A percentile compares a stretch with the other conserved stretches of the same genome.
Evolutionary conservation across 2,797 vertebrate species (phyloP).

Genomic region (Austrolebias charrua): DNA sequence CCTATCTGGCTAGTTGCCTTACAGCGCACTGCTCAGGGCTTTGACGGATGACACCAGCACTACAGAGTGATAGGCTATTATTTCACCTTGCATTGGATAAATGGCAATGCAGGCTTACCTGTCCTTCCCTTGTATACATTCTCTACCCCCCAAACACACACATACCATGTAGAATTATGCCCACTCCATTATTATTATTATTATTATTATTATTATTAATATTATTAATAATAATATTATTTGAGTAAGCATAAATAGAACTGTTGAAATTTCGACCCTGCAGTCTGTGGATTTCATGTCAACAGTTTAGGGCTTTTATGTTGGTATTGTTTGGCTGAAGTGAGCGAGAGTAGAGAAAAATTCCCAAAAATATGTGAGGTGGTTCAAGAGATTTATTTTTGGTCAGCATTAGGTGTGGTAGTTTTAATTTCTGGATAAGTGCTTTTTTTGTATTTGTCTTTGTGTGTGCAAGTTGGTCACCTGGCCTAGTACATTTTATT

Average conservation of each 20-base stretch:
- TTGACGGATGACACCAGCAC: constrained; percentile 78
- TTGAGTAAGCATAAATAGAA: constrained; percentile 31
- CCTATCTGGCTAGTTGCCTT: constrained; percentile 51
- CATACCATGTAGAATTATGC: constrained; percentile 16
- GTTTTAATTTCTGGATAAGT: constrained; percentile 18
- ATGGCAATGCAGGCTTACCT: constrained; percentile 67
- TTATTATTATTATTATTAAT: too few relatives aligned
- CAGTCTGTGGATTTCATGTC: constrained; percentile 50
- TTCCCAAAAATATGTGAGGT: constrained; percentile 35
- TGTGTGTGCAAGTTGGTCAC: neutral
- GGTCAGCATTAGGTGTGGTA: constrained; percentile 19
- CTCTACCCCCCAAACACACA: constrained; percentile 8
- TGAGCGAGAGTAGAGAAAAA: constrained; percentile 27
- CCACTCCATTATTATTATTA: constrained; percentile 7
- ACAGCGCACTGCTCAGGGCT: constrained; percentile 60
- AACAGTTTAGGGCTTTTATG: constrained; percentile 21
- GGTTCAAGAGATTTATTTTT: constrained; percentile 2
- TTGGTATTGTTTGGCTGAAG: constrained; percentile 15
- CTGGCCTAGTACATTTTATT: too few relatives aligned
- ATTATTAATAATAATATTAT: constrained; percentile 5
- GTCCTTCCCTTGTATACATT: constrained; percentile 43
- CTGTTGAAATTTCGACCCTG: constrained; percentile 33
- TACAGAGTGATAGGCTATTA: constrained; percentile 84
- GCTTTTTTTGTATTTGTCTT: constrained; percentile 9
- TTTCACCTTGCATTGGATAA: constrained; percentile 85